Conservation (phyloP, 2,888 invertebrate species). For the Pandemis cinnamomeana region DNA sequence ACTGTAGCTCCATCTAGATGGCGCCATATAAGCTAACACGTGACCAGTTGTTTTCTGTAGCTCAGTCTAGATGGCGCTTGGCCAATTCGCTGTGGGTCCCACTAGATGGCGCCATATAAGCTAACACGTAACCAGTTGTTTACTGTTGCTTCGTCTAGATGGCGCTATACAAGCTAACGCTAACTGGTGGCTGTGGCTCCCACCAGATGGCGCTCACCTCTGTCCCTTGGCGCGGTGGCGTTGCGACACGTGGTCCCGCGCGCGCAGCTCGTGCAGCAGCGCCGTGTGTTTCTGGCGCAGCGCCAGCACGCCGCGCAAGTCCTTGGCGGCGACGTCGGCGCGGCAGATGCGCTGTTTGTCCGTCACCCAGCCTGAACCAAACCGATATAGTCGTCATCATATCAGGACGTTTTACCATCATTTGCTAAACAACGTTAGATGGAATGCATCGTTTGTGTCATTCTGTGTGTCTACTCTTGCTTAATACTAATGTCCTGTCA, state of each 20-base stretch:
- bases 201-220: slow-evolving; percentile 76
- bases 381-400: too few species aligned
- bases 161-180: slow-evolving; percentile 44
- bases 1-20: not conserved
- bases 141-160: not conserved
- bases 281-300: slow-evolving; percentile 97
- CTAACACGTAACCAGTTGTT: not conserved
- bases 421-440: too few species aligned
- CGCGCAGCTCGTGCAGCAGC: slow-evolving; percentile 94
- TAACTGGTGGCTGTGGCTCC: not conserved
- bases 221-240: slow-evolving; percentile 81
- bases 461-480: too few species aligned
- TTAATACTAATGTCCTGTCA: too few species aligned
- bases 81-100: too few species aligned
- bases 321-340: slow-evolving; percentile 96
- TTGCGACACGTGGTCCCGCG: slow-evolving; percentile 80
- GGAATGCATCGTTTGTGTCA: too few species aligned
- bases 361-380: slow-evolving; percentile 91
- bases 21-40: not conserved
- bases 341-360: slow-evolving; percentile 97
- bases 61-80: not conserved
- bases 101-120: not conserved
- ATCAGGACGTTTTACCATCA: too few species aligned
- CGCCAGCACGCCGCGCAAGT: slow-evolving; percentile 94
- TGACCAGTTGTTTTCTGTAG: not conserved